Base-by-base conservation (phyloP, 2,113 vertebrate genomes). In the Tiliqua scincoides region DNA sequence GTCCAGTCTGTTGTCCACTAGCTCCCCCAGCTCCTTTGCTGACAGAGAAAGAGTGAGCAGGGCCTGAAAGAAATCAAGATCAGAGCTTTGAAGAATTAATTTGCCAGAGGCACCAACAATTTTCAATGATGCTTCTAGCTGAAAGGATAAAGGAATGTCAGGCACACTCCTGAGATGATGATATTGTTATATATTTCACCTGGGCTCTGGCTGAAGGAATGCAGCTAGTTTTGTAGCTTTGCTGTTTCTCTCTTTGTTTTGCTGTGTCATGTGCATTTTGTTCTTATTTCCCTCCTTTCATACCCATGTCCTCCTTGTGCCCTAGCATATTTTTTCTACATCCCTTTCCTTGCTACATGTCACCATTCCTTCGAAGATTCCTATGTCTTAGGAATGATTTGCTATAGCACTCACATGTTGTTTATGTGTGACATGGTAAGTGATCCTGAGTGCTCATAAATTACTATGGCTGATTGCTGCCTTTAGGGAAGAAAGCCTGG, bases 81-180 rank as follows among this genome's bases (percentile, higher is more conserved):
- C 14, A 20, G 30, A 10, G 83, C 78, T 84, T 85, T 27, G 25
- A 54, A 84, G 63, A 85, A 59, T 23, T 0, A 0, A 21, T 77
- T 87, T 91, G 62, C 40, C 30, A 57, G 89, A 77, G 74, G 43
- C 52, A 18, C 5, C 0, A 20, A 1, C 1, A 1, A 0, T 57
- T 80, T 37, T 12, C 61, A 61, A 10, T 40, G 77, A 65, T 1
- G 1, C 0, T 0, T 32, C n/a, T 48, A 14, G 0, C 0, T 43
- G 74, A 30, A 78, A 65, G n/a, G 74, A 54, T 79, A 35, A 21
- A 74, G 18, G 87, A 70, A 17, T 0, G 0, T 48, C 0, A 11
- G 23, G 11, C 18, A 3, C 0, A 0, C 73, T 73, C 61, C 0
- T 0, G 17, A 0, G 0, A 1, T 23, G 2, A 84, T 84, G 48